Percentiles rank a stretch among this genome's conserved stretches.
Evolutionary conservation across 2,888 invertebrate species (phyloP).

Genomic region (Nomada ruficornis): DNA sequence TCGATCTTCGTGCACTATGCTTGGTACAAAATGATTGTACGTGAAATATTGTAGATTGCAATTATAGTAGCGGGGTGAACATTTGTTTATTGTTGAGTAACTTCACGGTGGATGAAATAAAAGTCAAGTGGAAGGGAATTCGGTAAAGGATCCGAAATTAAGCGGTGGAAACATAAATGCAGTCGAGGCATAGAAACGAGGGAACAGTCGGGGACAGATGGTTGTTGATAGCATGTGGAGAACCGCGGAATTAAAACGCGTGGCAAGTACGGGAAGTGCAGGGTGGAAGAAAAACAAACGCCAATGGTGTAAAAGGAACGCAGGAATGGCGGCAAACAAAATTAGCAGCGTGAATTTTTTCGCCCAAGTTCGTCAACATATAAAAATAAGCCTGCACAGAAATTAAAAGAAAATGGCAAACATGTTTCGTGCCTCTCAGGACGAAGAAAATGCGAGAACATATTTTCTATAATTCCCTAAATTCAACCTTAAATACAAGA

Average conservation of each 20-base stretch:
- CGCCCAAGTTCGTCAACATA: background rate
- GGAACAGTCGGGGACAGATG: background rate
- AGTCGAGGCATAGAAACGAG: background rate
- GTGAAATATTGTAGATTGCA: too few relatives aligned
- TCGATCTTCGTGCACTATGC: too few relatives aligned
- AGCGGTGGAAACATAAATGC: slow-evolving; percentile 2
- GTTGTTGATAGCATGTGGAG: slow-evolving; percentile 9
- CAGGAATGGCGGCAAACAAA: slow-evolving; percentile 65
- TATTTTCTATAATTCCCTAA: too few relatives aligned
- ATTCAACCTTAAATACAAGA: too few relatives aligned
- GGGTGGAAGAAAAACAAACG: slow-evolving; percentile 37
- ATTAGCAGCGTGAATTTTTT: slow-evolving; percentile 63
- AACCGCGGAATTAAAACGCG: slow-evolving; percentile 33
- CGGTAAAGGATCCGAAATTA: background rate
- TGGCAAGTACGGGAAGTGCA: slow-evolving; percentile 24
- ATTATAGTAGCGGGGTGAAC: too few relatives aligned
- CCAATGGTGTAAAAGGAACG: slow-evolving; percentile 34
- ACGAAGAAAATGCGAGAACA: too few relatives aligned
- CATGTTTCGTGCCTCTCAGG: too few relatives aligned
- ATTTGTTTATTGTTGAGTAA: too few relatives aligned
- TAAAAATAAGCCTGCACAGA: too few relatives aligned
- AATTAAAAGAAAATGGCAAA: too few relatives aligned
- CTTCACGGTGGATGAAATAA: background rate
- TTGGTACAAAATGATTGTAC: too few relatives aligned
- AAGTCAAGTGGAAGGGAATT: background rate